phyloP scores from a whole-genome alignment of 1,140 invertebrate genomes.

The Venustaconcha ellipsiformis region DNA sequence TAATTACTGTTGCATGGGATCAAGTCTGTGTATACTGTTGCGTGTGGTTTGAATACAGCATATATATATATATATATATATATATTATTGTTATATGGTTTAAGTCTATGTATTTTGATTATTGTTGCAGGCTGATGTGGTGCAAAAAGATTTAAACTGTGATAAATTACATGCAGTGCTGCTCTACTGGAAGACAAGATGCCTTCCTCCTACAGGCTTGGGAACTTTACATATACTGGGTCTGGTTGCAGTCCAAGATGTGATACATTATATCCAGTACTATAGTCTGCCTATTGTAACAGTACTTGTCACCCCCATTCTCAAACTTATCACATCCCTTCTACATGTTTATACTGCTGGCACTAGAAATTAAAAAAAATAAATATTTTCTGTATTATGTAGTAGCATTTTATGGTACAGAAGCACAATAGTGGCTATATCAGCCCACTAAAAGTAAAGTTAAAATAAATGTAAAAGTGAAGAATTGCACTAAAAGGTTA shows the following conservation, averaged over 20 bases:
- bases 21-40: constrained; percentile 21
- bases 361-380: no score
- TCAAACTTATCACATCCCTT: constrained; percentile 53
- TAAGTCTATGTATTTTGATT: neutral
- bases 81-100: neutral
- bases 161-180: constrained; percentile 40
- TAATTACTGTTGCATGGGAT: no score
- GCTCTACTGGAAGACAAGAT: constrained; percentile 52
- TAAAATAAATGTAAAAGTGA: no score
- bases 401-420: no score
- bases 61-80: neutral
- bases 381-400: no score
- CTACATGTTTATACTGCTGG: constrained; percentile 40
- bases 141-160: constrained; percentile 46
- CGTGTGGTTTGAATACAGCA: no score
- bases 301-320: constrained; percentile 54
- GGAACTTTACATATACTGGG: constrained; percentile 55
- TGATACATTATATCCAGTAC: constrained; percentile 60
- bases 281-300: constrained; percentile 60
- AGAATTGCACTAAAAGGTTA: no score
- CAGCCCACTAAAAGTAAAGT: no score
- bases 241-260: constrained; percentile 48
- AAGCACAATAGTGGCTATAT: no score
- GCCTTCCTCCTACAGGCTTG: constrained; percentile 44
- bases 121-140: constrained; percentile 49